Evolutionary conservation across 1,140 invertebrate species (phyloP), one percentile per base, ranked within the genome.

Genomic region (Oncopodura yosiiana): DNA sequence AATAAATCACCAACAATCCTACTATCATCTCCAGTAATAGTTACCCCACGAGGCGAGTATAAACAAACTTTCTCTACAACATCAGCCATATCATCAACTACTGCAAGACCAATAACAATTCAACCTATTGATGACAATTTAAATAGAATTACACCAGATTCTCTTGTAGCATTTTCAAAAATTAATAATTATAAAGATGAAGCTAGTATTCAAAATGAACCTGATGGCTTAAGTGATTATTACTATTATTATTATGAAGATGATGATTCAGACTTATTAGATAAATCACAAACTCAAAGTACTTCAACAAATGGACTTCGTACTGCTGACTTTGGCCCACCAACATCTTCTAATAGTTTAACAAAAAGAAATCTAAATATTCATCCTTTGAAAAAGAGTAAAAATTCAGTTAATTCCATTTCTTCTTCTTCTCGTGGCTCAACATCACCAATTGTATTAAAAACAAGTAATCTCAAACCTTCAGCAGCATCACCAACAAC

Each of bases 211-310:
- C n/a, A n/a, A 38, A 27, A 21, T 49, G 34, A 41, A 9, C 34
- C 69, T 49, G 72, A 76, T 38, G 67, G 66, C 6, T 66, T 69
- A 6, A 66, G 65, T 49, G 56, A 63, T 34, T 63, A 63, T 32
- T 64, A 64, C 41, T 64, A 64, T 62, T 67, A 70, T 18, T 70
- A 74, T 56, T 70, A 70, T 62, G 69, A 71, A 56, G 71, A 73
- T 27, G 70, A 70, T 42, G 67, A 68, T 39, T 66, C 68, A 61
- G 71, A 75, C 59, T 65, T 76, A 26, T 75, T 76, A 27, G 68
- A 70, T 21, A 74, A 73, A 53, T 67, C 63, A 36, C 18, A 61
- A 62, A 8, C 65, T 52, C 42, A 61, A 38, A 26, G 58, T 62
- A 76, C 3, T 65, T 70, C 2, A 78, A 80, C 62, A 11, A 36